Base-by-base conservation (phyloP, 2,888 invertebrate species). In the Cheilosia urbana region DNA sequence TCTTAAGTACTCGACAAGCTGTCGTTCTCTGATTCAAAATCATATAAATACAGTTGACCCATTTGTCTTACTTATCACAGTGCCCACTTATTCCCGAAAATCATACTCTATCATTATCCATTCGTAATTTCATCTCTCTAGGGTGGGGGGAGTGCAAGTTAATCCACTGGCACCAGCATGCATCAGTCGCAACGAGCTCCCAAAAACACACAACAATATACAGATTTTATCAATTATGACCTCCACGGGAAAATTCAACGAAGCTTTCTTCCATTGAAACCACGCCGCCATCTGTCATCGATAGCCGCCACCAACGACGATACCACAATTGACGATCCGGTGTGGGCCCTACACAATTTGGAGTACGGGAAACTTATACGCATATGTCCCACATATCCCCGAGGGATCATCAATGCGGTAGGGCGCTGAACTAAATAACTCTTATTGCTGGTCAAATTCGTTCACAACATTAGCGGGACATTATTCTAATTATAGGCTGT, bases 211-310 rank as follows among this genome's bases (percentile, higher is more conserved):
- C 72, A 83, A 73, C 66, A 60, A 73, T 73, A 68, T 73, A 73
- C 78, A 78, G 78, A 83, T 78, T 73, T 53, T 62, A 65, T 79
- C 79, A 76, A 84, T 80, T 80, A 84, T 69, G 47, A 71, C 53
- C 66, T 65, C 58, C n/a, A 53, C 40, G 45, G 45, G 57, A 57
- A 42, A 51, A 71, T 72, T 30, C 62, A 45, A 79, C 24, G 40
- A 55, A 84, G 84, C 79, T 84, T 79, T 84, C 65, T 15, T 37
- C 13, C 55, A 13, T 65, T 15, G 7, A 37, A 37, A 60, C 62
- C 19, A 49, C 84, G 60, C 49, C 45, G 53, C 84, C 71, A 79
- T 84, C 79, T 80, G 84, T 84, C 84, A 80, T 84, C 80, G 73
- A 62, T 30, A 53, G 63, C 51, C 42, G 49, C 80, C 79, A 76